Percentiles rank a stretch among this genome's conserved stretches.
Evolutionary conservation across 1,140 invertebrate genomes (phyloP).

Genomic region (Drosophila pandora): DNA sequence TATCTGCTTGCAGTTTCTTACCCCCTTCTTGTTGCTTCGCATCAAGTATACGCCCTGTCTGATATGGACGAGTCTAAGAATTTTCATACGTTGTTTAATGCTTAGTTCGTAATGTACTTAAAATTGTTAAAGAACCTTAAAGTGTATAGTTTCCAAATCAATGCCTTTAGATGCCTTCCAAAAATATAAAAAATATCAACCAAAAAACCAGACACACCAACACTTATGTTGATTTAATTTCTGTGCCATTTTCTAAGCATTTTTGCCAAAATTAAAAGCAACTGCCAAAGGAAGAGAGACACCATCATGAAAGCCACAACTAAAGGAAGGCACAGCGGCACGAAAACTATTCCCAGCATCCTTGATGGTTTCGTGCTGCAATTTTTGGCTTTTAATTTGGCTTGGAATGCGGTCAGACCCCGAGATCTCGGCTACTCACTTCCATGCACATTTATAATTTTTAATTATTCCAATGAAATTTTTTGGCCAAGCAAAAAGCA

Average conservation of each 20-base stretch:
- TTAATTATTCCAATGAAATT: constrained; percentile 63
- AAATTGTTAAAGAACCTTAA: too few relatives aligned
- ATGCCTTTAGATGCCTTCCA: too few relatives aligned
- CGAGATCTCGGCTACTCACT: constrained; percentile 11
- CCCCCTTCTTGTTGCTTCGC: constrained; percentile 25
- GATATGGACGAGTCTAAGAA: not conserved
- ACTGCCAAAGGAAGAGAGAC: not conserved
- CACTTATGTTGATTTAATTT: constrained; percentile 61
- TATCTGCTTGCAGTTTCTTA: constrained; percentile 52
- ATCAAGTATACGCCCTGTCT: constrained; percentile 55
- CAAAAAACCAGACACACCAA: not conserved
- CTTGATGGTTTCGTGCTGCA: constrained; percentile 31
- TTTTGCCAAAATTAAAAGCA: constrained; percentile 59
- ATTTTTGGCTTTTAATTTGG: constrained; percentile 63
- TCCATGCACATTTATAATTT: constrained; percentile 63
- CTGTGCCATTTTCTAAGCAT: constrained; percentile 47
- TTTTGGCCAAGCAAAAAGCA: constrained; percentile 27
- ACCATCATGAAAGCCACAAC: not conserved
- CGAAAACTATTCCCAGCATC: constrained; percentile 11
- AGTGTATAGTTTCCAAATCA: not conserved
- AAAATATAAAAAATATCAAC: not conserved
- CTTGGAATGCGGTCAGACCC: constrained; percentile 60
- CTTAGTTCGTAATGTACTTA: not conserved
- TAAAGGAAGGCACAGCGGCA: not conserved
- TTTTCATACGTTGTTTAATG: not conserved